Evolutionary conservation across 2,888 invertebrate species (phyloP).

Genomic region (Parnassius apollo): DNA sequence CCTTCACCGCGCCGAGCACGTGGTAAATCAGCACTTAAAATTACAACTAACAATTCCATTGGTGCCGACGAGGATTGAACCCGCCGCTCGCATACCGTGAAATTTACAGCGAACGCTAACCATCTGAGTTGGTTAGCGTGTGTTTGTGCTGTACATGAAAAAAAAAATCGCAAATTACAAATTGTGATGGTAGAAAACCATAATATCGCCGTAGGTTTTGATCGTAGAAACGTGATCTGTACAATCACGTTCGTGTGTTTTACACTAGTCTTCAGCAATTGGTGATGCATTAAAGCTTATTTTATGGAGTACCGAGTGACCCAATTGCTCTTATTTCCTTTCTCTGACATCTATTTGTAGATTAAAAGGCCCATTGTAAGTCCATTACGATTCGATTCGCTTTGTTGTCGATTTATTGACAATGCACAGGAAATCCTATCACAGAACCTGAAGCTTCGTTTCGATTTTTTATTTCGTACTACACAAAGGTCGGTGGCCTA

Average conservation of each 20-base stretch:
- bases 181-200: too few species aligned
- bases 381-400: slow-evolving; percentile 25
- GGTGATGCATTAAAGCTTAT: slow-evolving; percentile 5
- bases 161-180: too few species aligned
- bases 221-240: too few species aligned
- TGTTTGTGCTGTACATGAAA: too few species aligned
- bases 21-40: too few species aligned
- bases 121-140: too few species aligned
- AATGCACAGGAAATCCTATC: slow-evolving; percentile 27
- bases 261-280: not conserved
- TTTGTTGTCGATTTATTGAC: slow-evolving; percentile 28
- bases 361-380: slow-evolving; percentile 25
- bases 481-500: slow-evolving; percentile 26
- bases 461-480: slow-evolving; percentile 14
- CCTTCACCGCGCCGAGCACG: too few species aligned
- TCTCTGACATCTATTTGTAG: slow-evolving; percentile 20
- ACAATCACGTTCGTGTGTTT: not conserved
- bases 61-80: too few species aligned
- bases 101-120: too few species aligned
- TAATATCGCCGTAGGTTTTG: too few species aligned
- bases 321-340: slow-evolving; percentile 23
- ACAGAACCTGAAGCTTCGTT: slow-evolving; percentile 21
- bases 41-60: too few species aligned
- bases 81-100: too few species aligned
- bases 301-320: slow-evolving; percentile 7